Base-by-base conservation (phyloP, 2,888 invertebrate species). In the Xylocampa areola region DNA sequence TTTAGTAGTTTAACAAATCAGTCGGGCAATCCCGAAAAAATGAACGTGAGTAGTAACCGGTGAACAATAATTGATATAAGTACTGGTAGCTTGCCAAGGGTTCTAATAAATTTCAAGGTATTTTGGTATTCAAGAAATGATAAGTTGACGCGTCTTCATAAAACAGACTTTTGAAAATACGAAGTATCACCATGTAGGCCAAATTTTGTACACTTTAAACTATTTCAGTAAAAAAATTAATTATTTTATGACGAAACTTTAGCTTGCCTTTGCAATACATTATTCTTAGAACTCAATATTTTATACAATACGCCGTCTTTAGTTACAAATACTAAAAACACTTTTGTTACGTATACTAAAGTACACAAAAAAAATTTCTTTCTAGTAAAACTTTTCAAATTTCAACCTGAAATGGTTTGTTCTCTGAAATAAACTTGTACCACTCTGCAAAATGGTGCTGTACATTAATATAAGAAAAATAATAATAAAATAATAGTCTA, bases 401-500 rank as follows among this genome's bases (percentile, higher is more conserved):
- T 68, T 68, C 14, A 61, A 35, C 16, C 32, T 32, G 17, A 29
- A 62, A 61, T 36, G 0, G 39, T 44, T 52, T 30, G 2, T 39
- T 47, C 30, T 51, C 68, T 41, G 30, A 50, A 33, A 29, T 4
- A 47, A 19, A 37, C 30, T 29, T 4, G 32, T 30, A 16, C 8
- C 11, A 32, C 13, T 21, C n/a, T n/a, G n/a, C n/a, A n/a, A n/a
- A 43, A 50, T 23, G 14, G 10, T n/a, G 43, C 33, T 25, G 21
- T 10, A 44, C 13, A 39, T 54, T 44, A 25, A 4, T 36, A 33
- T 4, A 27, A 44, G 36, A 37, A 35, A 50, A 61, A 45, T 40
- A 53, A 55, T 45, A 7, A 41, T 69, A 68, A 30, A 48, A 68
- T 48, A 67, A 25, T 30, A 16, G 2, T 29, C 11, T 19, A 27